Base-by-base conservation (phyloP, 2,797 vertebrate species). In the Otus scops region DNA sequence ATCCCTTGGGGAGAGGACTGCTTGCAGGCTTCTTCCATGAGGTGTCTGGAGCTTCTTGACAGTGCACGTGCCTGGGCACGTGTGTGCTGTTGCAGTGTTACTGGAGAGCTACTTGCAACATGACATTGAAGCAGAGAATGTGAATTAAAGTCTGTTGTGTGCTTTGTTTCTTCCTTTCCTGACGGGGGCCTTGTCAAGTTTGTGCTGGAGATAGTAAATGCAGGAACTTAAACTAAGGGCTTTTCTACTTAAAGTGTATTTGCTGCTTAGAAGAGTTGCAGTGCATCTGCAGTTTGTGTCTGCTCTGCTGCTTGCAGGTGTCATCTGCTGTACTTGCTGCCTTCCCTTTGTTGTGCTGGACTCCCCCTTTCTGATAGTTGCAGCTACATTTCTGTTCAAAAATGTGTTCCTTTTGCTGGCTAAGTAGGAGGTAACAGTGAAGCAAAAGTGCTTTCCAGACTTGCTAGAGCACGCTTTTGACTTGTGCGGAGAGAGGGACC, bases 61-160 rank as follows among this genome's bases (percentile, higher is more conserved):
- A 27, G 59, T 7, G 36, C 24, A 27, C 14, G 0, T 13, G 21
- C 21, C 65, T 34, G 38, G 39, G 67, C 5, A 0, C 3, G 0
- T 3, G 18, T 12, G 12, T 24, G 4, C 2, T 1, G 43, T 36
- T 11, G 11, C 13, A 2, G n/a, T 50, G 60, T 7, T 56, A 12
- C 26, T 59, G 45, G 16, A 21, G 36, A 82, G 67, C 48, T 22
- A 5, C 16, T 38, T 34, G 54, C 34, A 34, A 51, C 1, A 0
- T 34, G 65, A n/a, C 14, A 3, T 11, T 39, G 43, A 43, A n/a
- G 16, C 32, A 68, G 53, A 53, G 32, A 82, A 8, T 0, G 0
- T 4, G 38, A 22, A 43, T 36, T 79, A 17, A 48, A 59, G 30
- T 32, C 36, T 70, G 19, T 69, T 45, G 3, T 0, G 1, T 67